Evolutionary conservation across 1,140 invertebrate genomes (phyloP).

Genomic region (Bombus huntii): DNA sequence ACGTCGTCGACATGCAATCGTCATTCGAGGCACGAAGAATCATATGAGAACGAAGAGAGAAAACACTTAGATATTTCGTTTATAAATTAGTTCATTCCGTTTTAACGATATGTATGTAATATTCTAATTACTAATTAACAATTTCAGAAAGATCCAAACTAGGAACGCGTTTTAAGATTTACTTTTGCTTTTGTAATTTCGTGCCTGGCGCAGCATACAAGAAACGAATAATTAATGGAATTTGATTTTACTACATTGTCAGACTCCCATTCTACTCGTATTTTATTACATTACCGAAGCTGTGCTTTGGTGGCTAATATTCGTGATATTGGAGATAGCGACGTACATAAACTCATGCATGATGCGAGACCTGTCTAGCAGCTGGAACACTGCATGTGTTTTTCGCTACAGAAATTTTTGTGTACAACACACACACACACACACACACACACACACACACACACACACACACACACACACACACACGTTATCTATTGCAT

Average conservation of each 20-base stretch:
- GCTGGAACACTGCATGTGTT: background rate
- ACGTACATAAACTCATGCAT: conserved; percentile 2
- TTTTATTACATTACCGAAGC: conserved; percentile 21
- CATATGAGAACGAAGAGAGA: background rate
- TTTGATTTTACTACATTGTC: background rate
- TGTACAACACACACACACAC: background rate
- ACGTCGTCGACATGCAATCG: conserved; percentile 8
- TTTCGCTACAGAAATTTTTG: background rate
- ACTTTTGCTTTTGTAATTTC: background rate
- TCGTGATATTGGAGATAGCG: conserved; percentile 6
- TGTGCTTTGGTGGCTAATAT: conserved; percentile 20
- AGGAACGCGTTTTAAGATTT: background rate
- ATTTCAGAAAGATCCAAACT: background rate
- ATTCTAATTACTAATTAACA: background rate
- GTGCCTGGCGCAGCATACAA: background rate
- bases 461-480: accelerated
- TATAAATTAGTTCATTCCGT: background rate
- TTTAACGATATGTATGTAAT: background rate
- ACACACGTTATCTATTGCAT: background rate
- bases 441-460: too few relatives aligned
- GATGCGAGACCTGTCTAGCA: background rate
- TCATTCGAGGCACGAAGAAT: background rate
- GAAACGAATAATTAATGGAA: background rate
- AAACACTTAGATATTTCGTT: too few relatives aligned
- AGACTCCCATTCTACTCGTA: conserved; percentile 26